Evolutionary conservation across 2,113 vertebrate genomes (phyloP).

Genomic region (Sinosuthora webbiana): DNA sequence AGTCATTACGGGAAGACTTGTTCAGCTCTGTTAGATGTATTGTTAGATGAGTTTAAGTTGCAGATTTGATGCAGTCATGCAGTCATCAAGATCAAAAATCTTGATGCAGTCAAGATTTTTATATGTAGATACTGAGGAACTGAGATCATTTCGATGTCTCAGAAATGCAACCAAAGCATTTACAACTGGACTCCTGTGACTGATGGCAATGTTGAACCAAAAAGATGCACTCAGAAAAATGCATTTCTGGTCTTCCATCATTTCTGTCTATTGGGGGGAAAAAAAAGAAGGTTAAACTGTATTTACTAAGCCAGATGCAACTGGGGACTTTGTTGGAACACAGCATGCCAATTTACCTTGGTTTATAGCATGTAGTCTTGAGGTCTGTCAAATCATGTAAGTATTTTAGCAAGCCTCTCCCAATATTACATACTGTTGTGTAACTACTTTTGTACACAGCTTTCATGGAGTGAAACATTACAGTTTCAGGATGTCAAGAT

Average conservation of each 20-base stretch:
- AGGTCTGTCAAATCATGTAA: not conserved
- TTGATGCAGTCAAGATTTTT: not conserved
- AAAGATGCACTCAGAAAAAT: not conserved
- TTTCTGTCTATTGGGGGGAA: not conserved
- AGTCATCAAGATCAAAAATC: too few relatives aligned
- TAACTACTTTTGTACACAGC: not conserved
- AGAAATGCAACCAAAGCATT: not conserved
- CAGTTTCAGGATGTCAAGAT: not conserved
- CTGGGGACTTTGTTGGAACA: not conserved
- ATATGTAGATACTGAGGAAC: not conserved
- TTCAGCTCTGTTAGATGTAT: not conserved
- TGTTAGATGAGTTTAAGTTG: not conserved
- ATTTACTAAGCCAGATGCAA: not conserved
- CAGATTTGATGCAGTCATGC: not conserved
- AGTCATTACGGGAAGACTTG: not conserved
- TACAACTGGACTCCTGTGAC: not conserved
- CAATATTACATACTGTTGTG: not conserved
- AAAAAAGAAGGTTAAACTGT: not conserved
- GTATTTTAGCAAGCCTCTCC: not conserved
- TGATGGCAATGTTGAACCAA: not conserved
- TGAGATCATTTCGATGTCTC: accelerated
- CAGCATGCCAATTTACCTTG: not conserved
- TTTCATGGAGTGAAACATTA: not conserved
- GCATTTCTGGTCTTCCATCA: not conserved
- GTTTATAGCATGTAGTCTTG: not conserved